These are phyloP conservation scores for Onchidella celtica DNA, from an alignment of 2,888 invertebrate genomes.

Conservation along the genomic window DNA sequence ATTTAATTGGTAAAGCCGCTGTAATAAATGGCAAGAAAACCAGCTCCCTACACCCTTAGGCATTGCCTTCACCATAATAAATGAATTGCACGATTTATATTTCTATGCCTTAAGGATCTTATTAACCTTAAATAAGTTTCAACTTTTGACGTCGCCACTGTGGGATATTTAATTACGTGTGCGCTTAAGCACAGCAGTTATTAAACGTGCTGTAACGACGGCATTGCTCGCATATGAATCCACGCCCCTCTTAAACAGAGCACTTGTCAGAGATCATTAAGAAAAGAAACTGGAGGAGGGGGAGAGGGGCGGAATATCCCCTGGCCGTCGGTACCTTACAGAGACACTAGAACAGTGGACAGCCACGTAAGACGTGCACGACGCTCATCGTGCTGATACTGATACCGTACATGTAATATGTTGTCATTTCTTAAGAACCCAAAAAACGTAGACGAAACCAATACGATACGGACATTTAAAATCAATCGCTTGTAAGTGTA, in stretches of 20 bases:
- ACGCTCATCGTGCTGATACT: no score
- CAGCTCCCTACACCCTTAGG: no score
- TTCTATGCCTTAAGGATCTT: background rate
- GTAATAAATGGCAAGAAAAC: background rate
- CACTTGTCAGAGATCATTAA: background rate
- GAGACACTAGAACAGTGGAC: no score
- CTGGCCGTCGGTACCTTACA: background rate
- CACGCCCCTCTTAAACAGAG: slow-evolving; percentile 9
- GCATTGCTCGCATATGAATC: background rate
- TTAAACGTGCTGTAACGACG: background rate
- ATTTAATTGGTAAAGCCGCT: background rate
- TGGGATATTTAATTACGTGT: background rate
- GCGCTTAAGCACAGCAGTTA: background rate
- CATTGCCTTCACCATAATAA: no score
- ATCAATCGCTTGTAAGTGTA: no score
- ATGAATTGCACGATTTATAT: no score
- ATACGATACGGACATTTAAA: no score
- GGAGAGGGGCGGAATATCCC: background rate
- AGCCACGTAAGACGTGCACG: no score
- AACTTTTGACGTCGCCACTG: background rate
- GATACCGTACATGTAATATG: no score
- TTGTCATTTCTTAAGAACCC: no score
- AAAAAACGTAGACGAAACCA: no score
- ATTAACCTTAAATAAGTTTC: background rate
- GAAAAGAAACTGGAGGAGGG: slow-evolving; percentile 17